These are phyloP conservation scores for Phytoseiulus persimilis DNA, from an alignment of 2,888 invertebrate species.

Conservation along the genomic window DNA sequence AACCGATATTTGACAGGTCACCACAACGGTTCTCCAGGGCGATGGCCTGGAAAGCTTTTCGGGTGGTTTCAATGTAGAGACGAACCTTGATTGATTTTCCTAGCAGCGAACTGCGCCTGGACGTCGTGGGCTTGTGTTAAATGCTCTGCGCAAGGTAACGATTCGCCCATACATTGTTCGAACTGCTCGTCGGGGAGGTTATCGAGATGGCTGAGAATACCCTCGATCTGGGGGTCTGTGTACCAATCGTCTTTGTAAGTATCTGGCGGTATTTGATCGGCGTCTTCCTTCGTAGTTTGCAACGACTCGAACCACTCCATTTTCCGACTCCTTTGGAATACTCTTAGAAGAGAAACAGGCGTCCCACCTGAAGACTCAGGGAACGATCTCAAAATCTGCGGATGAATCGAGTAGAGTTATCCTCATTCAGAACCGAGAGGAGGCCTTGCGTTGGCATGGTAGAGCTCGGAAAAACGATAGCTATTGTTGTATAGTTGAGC, in stretches of 20 bases:
- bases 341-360: too few relatives aligned
- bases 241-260: slow-evolving; percentile 18
- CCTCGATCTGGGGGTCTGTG: background rate
- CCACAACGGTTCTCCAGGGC: too few relatives aligned
- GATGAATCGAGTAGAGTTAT: too few relatives aligned
- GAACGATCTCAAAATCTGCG: too few relatives aligned
- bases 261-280: background rate
- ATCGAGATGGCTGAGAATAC: slow-evolving; percentile 21
- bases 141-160: background rate
- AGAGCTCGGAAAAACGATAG: too few relatives aligned
- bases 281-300: background rate
- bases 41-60: too few relatives aligned
- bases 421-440: too few relatives aligned
- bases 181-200: background rate
- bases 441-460: too few relatives aligned
- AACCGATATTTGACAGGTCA: too few relatives aligned
- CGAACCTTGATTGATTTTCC: background rate
- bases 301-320: background rate
- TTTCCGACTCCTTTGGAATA: background rate
- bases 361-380: too few relatives aligned
- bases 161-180: background rate
- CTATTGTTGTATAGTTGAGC: too few relatives aligned
- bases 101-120: background rate
- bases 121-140: background rate
- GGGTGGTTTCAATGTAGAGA: too few relatives aligned